Evolutionary conservation across 2,888 invertebrate species (phyloP).

Genomic region (Drosophila monieri): DNA sequence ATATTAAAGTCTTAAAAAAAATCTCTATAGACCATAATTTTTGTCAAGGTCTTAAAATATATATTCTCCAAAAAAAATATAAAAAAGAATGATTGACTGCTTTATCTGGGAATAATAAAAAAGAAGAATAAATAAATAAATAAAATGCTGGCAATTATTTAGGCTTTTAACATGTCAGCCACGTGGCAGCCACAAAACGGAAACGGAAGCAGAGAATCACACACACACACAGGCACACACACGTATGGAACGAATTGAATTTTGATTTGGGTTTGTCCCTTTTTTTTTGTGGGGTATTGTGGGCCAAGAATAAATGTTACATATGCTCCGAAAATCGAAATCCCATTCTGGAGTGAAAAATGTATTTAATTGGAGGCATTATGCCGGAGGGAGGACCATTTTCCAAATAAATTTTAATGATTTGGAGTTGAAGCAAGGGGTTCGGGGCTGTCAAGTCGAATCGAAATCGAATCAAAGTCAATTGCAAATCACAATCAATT

Average conservation of each 20-base stretch:
- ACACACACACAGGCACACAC: constrained; percentile 11
- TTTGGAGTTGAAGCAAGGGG: background rate
- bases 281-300: background rate
- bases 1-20: too few species aligned
- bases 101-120: constrained; percentile 20
- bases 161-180: constrained; percentile 69
- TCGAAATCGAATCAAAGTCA: constrained; percentile 29
- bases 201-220: constrained; percentile 49
- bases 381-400: background rate
- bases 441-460: background rate
- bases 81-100: background rate
- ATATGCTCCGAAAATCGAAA: constrained; percentile 22
- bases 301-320: constrained; percentile 26
- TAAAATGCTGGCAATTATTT: constrained; percentile 65
- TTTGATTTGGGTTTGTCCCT: constrained; percentile 55
- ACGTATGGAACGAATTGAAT: constrained; percentile 51
- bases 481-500: constrained; percentile 16
- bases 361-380: constrained; percentile 21
- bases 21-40: constrained; percentile 9
- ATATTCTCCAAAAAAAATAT: constrained; percentile 1
- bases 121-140: constrained; percentile 33
- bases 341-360: background rate
- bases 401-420: constrained; percentile 5
- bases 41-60: constrained; percentile 20
- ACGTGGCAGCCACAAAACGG: constrained; percentile 64